Evolutionary conservation across 2,797 vertebrate species (phyloP).

Genomic region (Enteromius mattozi): DNA sequence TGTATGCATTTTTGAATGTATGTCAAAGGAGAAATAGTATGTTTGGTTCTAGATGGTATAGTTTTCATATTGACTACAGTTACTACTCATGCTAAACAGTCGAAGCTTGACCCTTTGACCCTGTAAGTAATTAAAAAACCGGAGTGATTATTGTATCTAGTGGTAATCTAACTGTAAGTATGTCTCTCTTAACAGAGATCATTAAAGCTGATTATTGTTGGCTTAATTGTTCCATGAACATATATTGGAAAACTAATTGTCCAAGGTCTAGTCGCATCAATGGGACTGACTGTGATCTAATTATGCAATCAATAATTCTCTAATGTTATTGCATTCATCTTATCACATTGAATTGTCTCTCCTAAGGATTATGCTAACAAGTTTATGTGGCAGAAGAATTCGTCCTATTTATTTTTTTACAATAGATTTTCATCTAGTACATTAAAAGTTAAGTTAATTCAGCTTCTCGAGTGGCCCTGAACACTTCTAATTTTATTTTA

Average conservation of each 20-base stretch:
- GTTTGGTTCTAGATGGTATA: background rate
- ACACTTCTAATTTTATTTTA: background rate
- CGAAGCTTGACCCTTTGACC: background rate
- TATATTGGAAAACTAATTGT: constrained; percentile 15
- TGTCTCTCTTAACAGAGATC: background rate
- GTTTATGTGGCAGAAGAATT: background rate
- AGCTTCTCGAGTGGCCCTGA: background rate
- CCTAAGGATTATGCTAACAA: background rate
- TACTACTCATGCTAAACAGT: no score
- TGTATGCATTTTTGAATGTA: background rate
- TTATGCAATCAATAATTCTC: background rate
- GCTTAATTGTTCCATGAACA: background rate
- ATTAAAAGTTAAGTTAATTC: background rate
- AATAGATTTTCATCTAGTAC: background rate
- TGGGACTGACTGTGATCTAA: background rate
- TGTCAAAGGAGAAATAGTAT: background rate
- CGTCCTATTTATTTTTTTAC: background rate
- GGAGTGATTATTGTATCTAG: background rate
- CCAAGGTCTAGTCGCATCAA: background rate
- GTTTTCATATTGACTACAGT: background rate
- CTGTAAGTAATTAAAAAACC: background rate
- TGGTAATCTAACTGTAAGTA: background rate
- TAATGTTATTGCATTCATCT: background rate
- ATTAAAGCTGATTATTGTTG: background rate
- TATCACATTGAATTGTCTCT: background rate